Evolutionary conservation across 2,113 vertebrate genomes (phyloP), one percentile per base, ranked within the genome.

Genomic region (Hyperoodon ampullatus): DNA sequence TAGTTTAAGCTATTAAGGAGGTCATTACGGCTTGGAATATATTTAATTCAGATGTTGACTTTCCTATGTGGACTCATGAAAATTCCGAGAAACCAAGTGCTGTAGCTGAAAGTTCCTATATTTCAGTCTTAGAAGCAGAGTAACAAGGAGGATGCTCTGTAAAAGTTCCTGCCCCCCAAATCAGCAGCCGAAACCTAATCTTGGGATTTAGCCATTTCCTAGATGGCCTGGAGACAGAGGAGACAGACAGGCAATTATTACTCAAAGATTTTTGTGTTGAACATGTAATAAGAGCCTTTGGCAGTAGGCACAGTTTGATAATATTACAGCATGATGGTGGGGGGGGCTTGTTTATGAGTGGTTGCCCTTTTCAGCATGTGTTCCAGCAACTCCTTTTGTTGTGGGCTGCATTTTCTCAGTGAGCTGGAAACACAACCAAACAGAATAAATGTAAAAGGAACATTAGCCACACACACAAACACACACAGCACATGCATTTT

Each of bases 21-120:
- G 63, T 95, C 70, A 82, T 92, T 42, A 81, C 28, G 39, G 30
- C 65, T 84, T 92, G 44, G 75, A 90, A 81, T 94, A 50, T 84
- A 85, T 97, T 96, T 95, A 72, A 90, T 88, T 95, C 16, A 72
- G 77, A 66, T 93, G 80, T 71, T 94, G 65, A 90, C 55, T 95
- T 94, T 94, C 30, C n/a, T 85, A 4, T 92, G 65, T 77, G 70
- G 15, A 47, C 63, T 94, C 58, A 88, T 94, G 74, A 84, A 97
- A 94, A 96, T 90, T 91, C 72, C 87, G 42, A 95, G 61, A 94
- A 82, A 61, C 19, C 21, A 66, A 75, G 8, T 75, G n/a, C 78
- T 92, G 16, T 2, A 44, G 30, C 10, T 92, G 47, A 39, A 53
- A 19, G 39, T 61, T 33, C 47, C 50, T 91, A 8, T 50, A 30